Evolutionary conservation across 2,888 invertebrate species (phyloP).

Genomic region (Cephus spinipes): DNA sequence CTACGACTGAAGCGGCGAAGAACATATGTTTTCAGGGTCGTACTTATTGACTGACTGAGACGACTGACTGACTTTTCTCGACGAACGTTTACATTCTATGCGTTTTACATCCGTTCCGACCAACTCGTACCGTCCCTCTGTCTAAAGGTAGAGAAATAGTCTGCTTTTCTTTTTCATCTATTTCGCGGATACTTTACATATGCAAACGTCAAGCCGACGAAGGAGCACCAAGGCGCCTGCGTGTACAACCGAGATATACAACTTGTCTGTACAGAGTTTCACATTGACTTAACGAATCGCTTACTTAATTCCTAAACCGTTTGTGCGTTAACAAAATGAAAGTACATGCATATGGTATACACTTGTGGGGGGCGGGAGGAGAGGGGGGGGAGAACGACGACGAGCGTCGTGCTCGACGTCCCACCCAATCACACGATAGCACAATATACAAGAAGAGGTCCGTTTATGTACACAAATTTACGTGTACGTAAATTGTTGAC

Average conservation of each 20-base stretch:
- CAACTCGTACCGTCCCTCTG: slow-evolving; percentile 22
- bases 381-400: slow-evolving; percentile 4
- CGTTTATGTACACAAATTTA: slow-evolving; percentile 31
- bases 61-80: not conserved
- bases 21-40: not conserved
- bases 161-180: slow-evolving; percentile 29
- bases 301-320: slow-evolving; percentile 15
- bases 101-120: not conserved
- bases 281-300: slow-evolving; percentile 14
- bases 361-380: not conserved
- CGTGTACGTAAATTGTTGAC: slow-evolving; percentile 24
- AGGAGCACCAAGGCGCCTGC: slow-evolving; percentile 12
- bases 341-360: slow-evolving; percentile 28
- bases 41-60: slow-evolving; percentile 1
- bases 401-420: slow-evolving; percentile 10
- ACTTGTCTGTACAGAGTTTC: slow-evolving; percentile 24
- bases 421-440: slow-evolving; percentile 25
- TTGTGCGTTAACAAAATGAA: slow-evolving; percentile 30
- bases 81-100: not conserved
- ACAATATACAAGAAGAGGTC: slow-evolving; percentile 27
- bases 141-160: slow-evolving; percentile 53
- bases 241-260: slow-evolving; percentile 15
- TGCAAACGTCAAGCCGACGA: slow-evolving; percentile 27
- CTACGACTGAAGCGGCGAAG: not conserved
- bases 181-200: slow-evolving; percentile 37